A percentile compares a stretch with the other conserved stretches of the same genome.
Conservation (phyloP, 2,113 vertebrate genomes). For the Menura novaehollandiae region DNA sequence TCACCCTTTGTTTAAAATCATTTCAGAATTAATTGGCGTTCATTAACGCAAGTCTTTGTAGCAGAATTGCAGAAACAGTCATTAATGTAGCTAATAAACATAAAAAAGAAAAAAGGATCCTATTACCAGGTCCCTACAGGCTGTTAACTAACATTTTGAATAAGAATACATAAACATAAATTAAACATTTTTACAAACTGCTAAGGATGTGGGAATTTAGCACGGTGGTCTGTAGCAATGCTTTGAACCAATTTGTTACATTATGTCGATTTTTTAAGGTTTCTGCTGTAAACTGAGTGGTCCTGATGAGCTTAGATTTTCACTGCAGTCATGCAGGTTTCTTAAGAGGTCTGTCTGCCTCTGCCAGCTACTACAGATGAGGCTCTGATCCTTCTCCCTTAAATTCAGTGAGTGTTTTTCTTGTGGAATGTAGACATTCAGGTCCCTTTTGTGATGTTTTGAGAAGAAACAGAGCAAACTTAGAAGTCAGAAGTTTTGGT, state of each 20-base stretch:
- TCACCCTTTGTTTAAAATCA: constrained; percentile 87
- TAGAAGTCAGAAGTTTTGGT: neutral
- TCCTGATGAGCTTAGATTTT: constrained; percentile 25
- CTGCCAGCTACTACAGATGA: neutral
- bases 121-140: constrained; percentile 80
- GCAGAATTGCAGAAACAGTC: constrained; percentile 81
- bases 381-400: neutral
- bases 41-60: constrained; percentile 83
- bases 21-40: constrained; percentile 86
- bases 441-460: neutral
- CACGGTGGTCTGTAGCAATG: constrained; percentile 59
- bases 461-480: neutral
- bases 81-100: constrained; percentile 88
- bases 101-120: constrained; percentile 82
- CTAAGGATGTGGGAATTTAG: constrained; percentile 75
- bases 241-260: constrained; percentile 66
- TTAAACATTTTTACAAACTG: constrained; percentile 80
- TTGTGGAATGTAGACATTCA: neutral
- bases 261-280: constrained; percentile 39
- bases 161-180: constrained; percentile 83
- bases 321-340: neutral
- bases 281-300: neutral
- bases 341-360: neutral
- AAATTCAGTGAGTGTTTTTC: neutral
- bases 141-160: constrained; percentile 82